Evolutionary conservation across 2,888 invertebrate species (phyloP), one percentile per base, ranked within the genome.

Genomic region (Netelia melanura): DNA sequence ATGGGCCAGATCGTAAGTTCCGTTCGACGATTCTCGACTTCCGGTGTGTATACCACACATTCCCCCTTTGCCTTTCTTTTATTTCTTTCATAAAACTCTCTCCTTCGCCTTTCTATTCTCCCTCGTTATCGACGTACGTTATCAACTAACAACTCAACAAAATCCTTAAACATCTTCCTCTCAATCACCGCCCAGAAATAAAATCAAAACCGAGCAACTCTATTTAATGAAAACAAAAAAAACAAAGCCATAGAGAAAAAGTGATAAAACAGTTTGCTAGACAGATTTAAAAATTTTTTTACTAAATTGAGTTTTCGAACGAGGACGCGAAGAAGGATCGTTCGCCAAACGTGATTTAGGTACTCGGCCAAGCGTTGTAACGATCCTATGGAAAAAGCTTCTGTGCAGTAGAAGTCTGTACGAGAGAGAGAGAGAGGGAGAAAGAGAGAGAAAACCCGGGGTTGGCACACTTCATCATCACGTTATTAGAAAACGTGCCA

Each of bases 401-500:
- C 38, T 30, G n/a, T 38, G 30, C 5, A 11, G 25, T 44, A 52
- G 52, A 52, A 38, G 38, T 38, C 38, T 38, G 0, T 38, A 38
- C 6, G 23, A 21, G 10, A 21, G 71, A 56, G 56, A 62, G 52
- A 23, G 14, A 44, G 14, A n/a, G 25, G 11, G 52, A 52, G 30
- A 67, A 44, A 48, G 11, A 44, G 58, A 44, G 52, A 62, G 43
- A 58, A 38, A 43, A 23, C 11, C n/a, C 48, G 67, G 21, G 75
- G 56, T 75, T 81, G 81, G 81, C 75, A 70, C 81, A 81, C 81
- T 81, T 75, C 54, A 81, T 81, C 81, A 81, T 81, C 81, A 43
- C 75, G 75, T 81, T 81, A 81, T 81, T 81, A 81, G 75, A 81
- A 75, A 81, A 81, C 81, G 81, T 81, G 81, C 81, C 81, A 62